Conservation (phyloP, 2,797 vertebrate species). For the Caiman crocodilus region DNA sequence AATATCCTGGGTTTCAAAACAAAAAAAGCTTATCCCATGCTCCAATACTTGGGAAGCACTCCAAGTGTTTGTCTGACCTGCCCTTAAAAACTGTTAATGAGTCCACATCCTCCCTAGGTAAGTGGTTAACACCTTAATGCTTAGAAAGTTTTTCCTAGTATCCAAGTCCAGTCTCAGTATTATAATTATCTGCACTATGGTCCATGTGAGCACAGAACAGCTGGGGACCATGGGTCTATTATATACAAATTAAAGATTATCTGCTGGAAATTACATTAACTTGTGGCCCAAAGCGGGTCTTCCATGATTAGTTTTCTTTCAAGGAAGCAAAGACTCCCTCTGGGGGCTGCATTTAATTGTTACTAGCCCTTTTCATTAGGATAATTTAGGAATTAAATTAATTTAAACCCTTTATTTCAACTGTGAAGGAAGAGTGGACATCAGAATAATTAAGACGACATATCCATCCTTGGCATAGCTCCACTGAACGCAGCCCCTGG, state of each 20-base stretch:
- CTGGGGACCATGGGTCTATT: neutral
- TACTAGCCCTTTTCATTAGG: slow-evolving; percentile 53
- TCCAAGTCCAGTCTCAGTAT: neutral
- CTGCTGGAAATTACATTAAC: slow-evolving; percentile 18
- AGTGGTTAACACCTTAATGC: too few species aligned
- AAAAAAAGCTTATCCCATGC: neutral
- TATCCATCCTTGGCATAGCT: neutral
- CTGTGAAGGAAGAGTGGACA: neutral
- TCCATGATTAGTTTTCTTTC: neutral
- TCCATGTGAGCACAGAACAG: rapidly evolving
- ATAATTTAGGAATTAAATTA: slow-evolving; percentile 30
- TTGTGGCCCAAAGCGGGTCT: slow-evolving; percentile 15
- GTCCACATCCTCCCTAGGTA: too few species aligned
- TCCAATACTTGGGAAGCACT: neutral
- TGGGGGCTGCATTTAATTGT: neutral
- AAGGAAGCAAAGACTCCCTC: slow-evolving; percentile 18
- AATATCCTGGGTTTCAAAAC: neutral
- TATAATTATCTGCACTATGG: neutral
- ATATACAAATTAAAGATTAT: slow-evolving; percentile 21
- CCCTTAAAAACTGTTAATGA: too few species aligned
- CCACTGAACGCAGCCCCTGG: neutral
- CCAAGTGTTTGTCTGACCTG: rapidly evolving
- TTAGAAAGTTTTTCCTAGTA: too few species aligned
- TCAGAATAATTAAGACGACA: slow-evolving; percentile 11
- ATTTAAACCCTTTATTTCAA: slow-evolving; percentile 29